Percentiles rank a stretch among this genome's conserved stretches.
Evolutionary conservation across 2,888 invertebrate genomes (phyloP).

Genomic region (Eilema depressum): DNA sequence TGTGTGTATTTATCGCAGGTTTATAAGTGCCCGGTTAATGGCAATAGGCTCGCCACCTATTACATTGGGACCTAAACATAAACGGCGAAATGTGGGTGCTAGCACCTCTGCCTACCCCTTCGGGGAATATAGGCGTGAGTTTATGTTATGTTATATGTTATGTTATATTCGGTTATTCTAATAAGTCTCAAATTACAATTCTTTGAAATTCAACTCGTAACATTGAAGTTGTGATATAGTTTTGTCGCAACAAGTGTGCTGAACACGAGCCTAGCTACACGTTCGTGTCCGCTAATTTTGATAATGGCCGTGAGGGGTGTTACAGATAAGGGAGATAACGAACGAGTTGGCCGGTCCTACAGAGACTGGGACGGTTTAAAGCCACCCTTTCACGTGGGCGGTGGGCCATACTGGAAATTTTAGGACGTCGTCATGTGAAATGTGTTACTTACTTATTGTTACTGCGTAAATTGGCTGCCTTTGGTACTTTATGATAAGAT

Average conservation of each 20-base stretch:
- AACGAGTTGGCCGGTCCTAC: slow-evolving; percentile 35
- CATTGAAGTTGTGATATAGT: slow-evolving; percentile 46
- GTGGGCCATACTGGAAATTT: slow-evolving; percentile 20
- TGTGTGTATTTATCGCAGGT: too few species aligned
- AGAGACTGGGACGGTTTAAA: slow-evolving; percentile 31
- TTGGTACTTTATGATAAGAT: slow-evolving; percentile 12
- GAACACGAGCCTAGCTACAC: slow-evolving; percentile 17
- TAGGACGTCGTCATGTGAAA: slow-evolving; percentile 20
- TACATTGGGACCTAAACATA: too few species aligned
- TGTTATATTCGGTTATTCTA: too few species aligned
- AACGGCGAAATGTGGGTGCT: too few species aligned
- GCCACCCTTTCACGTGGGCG: slow-evolving; percentile 44
- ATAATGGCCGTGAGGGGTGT: slow-evolving; percentile 67
- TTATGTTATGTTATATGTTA: too few species aligned
- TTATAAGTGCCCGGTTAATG: too few species aligned
- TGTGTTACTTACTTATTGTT: slow-evolving; percentile 24
- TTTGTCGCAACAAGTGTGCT: slow-evolving; percentile 57
- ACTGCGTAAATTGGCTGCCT: slow-evolving; percentile 13
- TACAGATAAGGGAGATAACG: slow-evolving; percentile 67
- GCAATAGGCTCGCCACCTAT: too few species aligned
- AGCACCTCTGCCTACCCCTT: too few species aligned
- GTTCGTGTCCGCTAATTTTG: slow-evolving; percentile 68
- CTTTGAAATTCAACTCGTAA: slow-evolving; percentile 50
- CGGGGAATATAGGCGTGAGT: too few species aligned
- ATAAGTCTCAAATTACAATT: slow-evolving; percentile 35